These are phyloP conservation scores for Mesaphorura yosii DNA, from an alignment of 1,140 invertebrate species.

Conservation along the genomic window DNA sequence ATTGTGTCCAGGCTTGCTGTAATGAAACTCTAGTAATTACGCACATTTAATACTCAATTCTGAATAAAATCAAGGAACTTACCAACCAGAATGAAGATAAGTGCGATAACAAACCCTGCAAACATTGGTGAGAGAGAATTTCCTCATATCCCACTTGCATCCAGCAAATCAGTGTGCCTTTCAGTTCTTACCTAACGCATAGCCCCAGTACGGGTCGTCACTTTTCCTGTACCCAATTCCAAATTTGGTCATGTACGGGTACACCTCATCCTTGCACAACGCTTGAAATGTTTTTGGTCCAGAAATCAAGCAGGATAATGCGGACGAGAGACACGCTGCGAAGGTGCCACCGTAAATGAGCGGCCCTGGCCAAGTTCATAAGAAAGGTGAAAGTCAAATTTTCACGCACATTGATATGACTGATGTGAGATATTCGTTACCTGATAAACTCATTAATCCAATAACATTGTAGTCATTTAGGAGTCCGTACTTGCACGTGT, in stretches of 20 bases:
- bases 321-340: slow-evolving; percentile 89
- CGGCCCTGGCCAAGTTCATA: slow-evolving; percentile 49
- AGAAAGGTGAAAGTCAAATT: too few species aligned
- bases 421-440: too few species aligned
- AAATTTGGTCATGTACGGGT: slow-evolving; percentile 83
- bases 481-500: slow-evolving; percentile 55
- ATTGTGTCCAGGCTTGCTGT: slow-evolving; percentile 85
- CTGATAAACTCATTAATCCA: too few species aligned
- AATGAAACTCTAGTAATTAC: too few species aligned
- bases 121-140: too few species aligned
- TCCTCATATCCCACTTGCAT: too few species aligned
- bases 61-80: too few species aligned
- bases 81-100: slow-evolving; percentile 79
- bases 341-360: slow-evolving; percentile 87
- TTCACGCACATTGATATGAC: too few species aligned
- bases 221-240: slow-evolving; percentile 78
- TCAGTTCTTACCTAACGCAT: slow-evolving; percentile 71
- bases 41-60: too few species aligned
- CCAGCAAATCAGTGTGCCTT: too few species aligned
- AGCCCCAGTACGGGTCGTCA: slow-evolving; percentile 84
- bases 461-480: slow-evolving; percentile 66
- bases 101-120: slow-evolving; percentile 74
- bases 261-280: slow-evolving; percentile 87
- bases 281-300: slow-evolving; percentile 85
- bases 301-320: slow-evolving; percentile 86